A percentile compares a stretch with the other conserved stretches of the same genome.
phyloP scores from a whole-genome alignment of 2,113 vertebrate genomes.

The Origma solitaria region DNA sequence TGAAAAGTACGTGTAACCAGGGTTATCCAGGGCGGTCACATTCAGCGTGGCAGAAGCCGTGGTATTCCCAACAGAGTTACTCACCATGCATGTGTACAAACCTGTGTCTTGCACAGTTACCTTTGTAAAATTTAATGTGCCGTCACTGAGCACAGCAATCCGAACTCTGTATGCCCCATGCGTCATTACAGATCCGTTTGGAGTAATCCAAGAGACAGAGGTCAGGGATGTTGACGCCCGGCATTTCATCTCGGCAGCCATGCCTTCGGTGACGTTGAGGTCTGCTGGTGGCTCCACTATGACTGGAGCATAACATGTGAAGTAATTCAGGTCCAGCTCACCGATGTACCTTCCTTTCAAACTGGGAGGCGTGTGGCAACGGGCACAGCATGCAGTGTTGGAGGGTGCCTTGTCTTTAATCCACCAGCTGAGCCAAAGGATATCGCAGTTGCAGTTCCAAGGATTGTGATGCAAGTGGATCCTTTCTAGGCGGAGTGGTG shows the following conservation, averaged over 20 bases:
- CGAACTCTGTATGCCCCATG: slow-evolving; percentile 94
- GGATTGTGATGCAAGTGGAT: slow-evolving; percentile 98
- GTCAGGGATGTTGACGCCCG: slow-evolving; percentile 92
- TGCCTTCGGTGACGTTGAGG: slow-evolving; percentile 97
- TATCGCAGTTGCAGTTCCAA: slow-evolving; percentile 99
- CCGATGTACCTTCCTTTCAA: slow-evolving; percentile 97
- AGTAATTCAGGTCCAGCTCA: slow-evolving; percentile 96
- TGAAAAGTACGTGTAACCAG: slow-evolving; percentile 94
- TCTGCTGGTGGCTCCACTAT: slow-evolving; percentile 97
- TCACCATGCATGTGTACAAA: slow-evolving; percentile 98
- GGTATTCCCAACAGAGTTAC: slow-evolving; percentile 97
- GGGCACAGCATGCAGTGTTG: slow-evolving; percentile 97
- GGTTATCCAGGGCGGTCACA: slow-evolving; percentile 89
- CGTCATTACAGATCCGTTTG: slow-evolving; percentile 96
- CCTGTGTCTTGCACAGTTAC: slow-evolving; percentile 98
- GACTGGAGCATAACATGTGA: slow-evolving; percentile 96
- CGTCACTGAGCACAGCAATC: slow-evolving; percentile 95
- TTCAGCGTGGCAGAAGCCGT: slow-evolving; percentile 96
- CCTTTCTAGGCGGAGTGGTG: slow-evolving; percentile 93
- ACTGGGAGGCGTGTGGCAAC: slow-evolving; percentile 88
- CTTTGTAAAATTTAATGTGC: slow-evolving; percentile 97
- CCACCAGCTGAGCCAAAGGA: slow-evolving; percentile 99
- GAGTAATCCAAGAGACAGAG: slow-evolving; percentile 98
- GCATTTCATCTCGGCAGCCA: slow-evolving; percentile 95
- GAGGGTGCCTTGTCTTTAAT: slow-evolving; percentile 98